Conservation (phyloP, 2,113 vertebrate genomes). For the Camelus bactrianus region DNA sequence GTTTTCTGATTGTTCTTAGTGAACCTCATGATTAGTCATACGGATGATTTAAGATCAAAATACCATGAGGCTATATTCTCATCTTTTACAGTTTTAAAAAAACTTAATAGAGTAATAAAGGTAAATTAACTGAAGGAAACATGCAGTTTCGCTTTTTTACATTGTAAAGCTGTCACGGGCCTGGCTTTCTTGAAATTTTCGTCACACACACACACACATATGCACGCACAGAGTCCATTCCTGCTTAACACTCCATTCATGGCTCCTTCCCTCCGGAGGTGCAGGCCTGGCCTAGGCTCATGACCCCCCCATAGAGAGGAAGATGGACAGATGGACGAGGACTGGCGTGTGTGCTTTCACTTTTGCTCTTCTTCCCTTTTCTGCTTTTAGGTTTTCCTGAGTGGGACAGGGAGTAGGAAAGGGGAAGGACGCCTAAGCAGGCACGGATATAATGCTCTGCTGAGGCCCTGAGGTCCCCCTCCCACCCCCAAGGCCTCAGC, state of each 20-base stretch:
- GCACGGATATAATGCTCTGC: neutral
- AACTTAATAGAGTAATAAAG: neutral
- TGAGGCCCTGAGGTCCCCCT: neutral
- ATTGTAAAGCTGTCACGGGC: too few species aligned
- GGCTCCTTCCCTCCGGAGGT: neutral
- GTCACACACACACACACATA: neutral
- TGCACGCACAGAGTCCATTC: neutral
- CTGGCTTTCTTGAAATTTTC: neutral
- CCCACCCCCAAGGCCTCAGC: accelerated
- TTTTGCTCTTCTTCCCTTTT: neutral
- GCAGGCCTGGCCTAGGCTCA: neutral
- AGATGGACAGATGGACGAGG: neutral
- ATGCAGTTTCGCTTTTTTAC: neutral
- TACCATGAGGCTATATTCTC: neutral
- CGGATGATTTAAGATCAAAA: constrained; percentile 25
- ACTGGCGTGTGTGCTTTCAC: neutral
- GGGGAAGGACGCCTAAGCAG: neutral
- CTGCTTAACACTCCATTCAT: neutral
- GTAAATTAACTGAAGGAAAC: neutral
- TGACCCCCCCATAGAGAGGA: neutral
- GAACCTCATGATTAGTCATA: neutral
- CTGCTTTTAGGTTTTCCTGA: neutral
- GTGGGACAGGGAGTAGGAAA: neutral
- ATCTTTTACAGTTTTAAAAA: neutral
- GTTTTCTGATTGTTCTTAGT: neutral